These are phyloP conservation scores for Psittacula derbiana DNA, from an alignment of 2,797 vertebrate genomes.

Conservation along the genomic window DNA sequence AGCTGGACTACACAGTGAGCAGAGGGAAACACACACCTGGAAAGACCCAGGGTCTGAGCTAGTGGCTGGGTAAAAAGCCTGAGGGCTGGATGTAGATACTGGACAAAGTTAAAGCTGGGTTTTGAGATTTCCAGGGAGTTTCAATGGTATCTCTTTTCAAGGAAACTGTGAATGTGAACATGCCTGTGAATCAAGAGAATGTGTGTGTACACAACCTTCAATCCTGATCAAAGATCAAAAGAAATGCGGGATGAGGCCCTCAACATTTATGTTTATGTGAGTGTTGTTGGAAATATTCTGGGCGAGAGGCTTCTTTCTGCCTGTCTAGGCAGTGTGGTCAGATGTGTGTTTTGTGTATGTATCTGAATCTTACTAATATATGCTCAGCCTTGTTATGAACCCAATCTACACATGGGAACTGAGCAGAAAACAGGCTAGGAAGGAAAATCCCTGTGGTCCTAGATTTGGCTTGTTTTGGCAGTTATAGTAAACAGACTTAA, in stretches of 20 bases:
- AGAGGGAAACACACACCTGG: background rate
- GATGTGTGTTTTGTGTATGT: background rate
- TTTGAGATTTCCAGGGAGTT: background rate
- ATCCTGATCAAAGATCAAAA: background rate
- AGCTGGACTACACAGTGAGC: background rate
- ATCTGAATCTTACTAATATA: background rate
- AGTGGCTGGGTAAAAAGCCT: background rate
- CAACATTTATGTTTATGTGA: background rate
- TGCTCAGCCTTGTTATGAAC: background rate
- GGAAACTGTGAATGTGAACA: background rate
- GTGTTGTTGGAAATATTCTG: background rate
- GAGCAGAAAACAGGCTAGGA: background rate
- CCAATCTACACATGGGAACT: background rate
- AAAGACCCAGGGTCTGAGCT: background rate
- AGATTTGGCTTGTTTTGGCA: background rate
- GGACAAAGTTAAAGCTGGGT: background rate
- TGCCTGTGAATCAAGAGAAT: background rate
- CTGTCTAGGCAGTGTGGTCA: background rate
- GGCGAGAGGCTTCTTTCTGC: background rate
- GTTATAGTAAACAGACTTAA: background rate
- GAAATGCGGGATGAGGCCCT: background rate
- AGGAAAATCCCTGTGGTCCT: background rate
- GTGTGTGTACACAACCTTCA: background rate
- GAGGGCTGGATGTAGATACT: background rate
- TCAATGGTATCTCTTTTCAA: background rate